Evolutionary conservation across 2,888 invertebrate genomes (phyloP), one percentile per base, ranked within the genome.

Genomic region (Aleiodes testaceus): DNA sequence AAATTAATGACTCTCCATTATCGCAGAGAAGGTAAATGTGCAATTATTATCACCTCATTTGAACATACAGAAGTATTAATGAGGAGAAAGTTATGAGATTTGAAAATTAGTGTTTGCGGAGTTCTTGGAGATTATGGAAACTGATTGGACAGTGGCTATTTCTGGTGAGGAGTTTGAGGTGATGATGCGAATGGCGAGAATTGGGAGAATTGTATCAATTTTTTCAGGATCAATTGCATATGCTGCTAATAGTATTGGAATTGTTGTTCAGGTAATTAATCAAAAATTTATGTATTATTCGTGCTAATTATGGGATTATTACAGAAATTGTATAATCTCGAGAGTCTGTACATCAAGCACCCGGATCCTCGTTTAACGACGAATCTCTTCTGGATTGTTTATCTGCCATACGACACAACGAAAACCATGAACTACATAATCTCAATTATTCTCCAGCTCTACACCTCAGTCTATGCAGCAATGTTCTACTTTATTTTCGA

Each of bases 101-200:
- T 14, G 26, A n/a, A 12, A 22, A 52, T 30, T 30, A 53, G 53
- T 30, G 1, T 12, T 53, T 5, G 53, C 26, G n/a, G 53, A 53
- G 6, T 53, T 53, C n/a, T 53, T 53, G 53, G 53, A 53, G 12
- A n/a, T 72, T 16, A 61, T 74, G 30, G 73, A 72, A 36, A 70
- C 67, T 36, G 75, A 74, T 55, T 74, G 75, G 75, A 14, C 55
- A 45, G n/a, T 49, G 44, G 50, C 69, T 14, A 66, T 72, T 69
- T 73, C 70, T n/a, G 69, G 55, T 50, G 72, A 75, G 30, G 50
- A 72, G 45, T 68, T 72, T 14, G 69, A 67, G 4, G 69, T 61
- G 9, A 75, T 75, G 75, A 68, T 75, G 72, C 55, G 22, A 55
- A 52, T 66, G 14, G 70, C 70, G 11, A 64, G 2, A 16, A 26